phyloP scores from a whole-genome alignment of 2,113 vertebrate species.

The Dromiciops gliroides region DNA sequence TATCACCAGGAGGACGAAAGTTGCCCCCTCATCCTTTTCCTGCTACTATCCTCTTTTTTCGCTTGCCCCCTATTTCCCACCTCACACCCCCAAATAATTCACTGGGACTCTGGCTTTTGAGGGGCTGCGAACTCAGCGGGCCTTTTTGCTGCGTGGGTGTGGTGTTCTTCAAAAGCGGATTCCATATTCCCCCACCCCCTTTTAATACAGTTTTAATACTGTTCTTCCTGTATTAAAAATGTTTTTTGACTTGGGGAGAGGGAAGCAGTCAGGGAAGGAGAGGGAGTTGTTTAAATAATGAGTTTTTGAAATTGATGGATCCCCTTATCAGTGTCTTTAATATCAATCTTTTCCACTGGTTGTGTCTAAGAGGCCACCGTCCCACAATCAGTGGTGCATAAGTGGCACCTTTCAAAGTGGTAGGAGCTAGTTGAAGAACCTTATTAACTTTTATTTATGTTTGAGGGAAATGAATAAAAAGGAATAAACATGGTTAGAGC shows the following conservation, averaged over 20 bases:
- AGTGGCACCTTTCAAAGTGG: neutral
- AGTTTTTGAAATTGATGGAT: neutral
- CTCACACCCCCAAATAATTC: neutral
- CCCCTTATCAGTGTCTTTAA: neutral
- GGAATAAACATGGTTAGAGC: neutral
- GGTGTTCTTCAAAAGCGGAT: neutral
- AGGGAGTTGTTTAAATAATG: neutral
- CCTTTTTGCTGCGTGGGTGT: slow-evolving; percentile 40
- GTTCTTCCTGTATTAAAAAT: neutral
- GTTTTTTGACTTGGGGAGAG: neutral
- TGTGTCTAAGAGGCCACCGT: neutral
- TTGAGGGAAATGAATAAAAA: neutral
- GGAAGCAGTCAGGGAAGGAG: no score
- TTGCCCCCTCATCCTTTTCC: neutral
- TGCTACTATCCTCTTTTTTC: slow-evolving; percentile 12
- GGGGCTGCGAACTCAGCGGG: slow-evolving; percentile 65
- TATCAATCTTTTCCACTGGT: neutral
- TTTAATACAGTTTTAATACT: no score
- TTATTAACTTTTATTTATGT: neutral
- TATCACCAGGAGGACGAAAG: neutral
- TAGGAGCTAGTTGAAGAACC: neutral
- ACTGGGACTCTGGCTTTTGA: slow-evolving; percentile 6
- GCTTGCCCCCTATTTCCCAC: neutral
- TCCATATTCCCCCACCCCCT: neutral
- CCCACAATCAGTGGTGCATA: neutral